These are phyloP conservation scores for Abscondita cerata DNA, from an alignment of 2,888 invertebrate species.

Conservation along the genomic window DNA sequence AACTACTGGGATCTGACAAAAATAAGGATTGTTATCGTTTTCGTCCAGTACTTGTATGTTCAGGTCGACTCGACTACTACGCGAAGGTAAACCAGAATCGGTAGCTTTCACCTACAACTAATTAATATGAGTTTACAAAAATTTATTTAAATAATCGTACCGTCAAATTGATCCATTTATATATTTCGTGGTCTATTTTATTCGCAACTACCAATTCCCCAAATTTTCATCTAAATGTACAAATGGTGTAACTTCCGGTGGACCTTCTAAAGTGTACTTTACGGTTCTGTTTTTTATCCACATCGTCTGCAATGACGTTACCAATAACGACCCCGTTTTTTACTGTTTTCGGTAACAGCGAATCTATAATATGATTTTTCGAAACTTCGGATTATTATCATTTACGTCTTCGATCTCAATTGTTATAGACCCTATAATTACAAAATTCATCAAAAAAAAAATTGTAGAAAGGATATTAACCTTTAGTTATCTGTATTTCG, in stretches of 20 bases:
- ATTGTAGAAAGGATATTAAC: too few relatives aligned
- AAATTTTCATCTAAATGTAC: slow-evolving; percentile 75
- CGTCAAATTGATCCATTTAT: slow-evolving; percentile 88
- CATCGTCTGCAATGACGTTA: slow-evolving; percentile 83
- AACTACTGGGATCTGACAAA: slow-evolving; percentile 72
- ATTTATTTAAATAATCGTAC: too few relatives aligned
- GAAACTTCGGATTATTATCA: slow-evolving; percentile 88
- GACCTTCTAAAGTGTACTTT: slow-evolving; percentile 78
- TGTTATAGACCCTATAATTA: slow-evolving; percentile 61
- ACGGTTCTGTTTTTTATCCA: slow-evolving; percentile 87
- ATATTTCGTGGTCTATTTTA: slow-evolving; percentile 83
- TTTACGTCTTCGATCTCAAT: slow-evolving; percentile 85
- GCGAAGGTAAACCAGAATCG: slow-evolving; percentile 80
- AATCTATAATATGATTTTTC: slow-evolving; percentile 79
- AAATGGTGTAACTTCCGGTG: slow-evolving; percentile 68
- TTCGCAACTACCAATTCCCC: slow-evolving; percentile 85
- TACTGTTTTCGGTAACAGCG: slow-evolving; percentile 86
- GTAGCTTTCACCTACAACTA: slow-evolving; percentile 69
- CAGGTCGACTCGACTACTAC: slow-evolving; percentile 69
- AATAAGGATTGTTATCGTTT: slow-evolving; percentile 91
- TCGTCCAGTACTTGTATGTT: slow-evolving; percentile 83
- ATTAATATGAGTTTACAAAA: too few relatives aligned
- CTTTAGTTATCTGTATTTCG: slow-evolving; percentile 76
- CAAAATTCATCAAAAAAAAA: too few relatives aligned
- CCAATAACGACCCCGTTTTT: slow-evolving; percentile 81